Base-by-base conservation (phyloP, 2,797 vertebrate species). In the Sebastes nivosus region DNA sequence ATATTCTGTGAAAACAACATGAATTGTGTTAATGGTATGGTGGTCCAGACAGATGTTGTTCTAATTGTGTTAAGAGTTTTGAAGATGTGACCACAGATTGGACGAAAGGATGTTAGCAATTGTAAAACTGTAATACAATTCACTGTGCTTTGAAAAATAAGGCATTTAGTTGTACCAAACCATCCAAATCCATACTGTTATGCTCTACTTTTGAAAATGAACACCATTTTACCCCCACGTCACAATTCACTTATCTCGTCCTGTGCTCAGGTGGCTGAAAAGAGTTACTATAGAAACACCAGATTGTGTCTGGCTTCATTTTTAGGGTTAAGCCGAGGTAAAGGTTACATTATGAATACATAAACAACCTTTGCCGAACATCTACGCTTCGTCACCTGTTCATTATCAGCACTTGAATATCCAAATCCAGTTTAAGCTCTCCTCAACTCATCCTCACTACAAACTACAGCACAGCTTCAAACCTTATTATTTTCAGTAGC, bases 261-360 rank as follows among this genome's bases (percentile, higher is more conserved):
- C n/a, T 36, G 1, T 8, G 8, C 55, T 38, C 30, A 18, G 24
- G 8, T 29, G 32, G 14, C 38, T 79, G 29, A 22, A 24, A 54
- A 67, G 25, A 67, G 42, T 78, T 42, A 75, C 52, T 54, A 74
- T 36, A 36, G 46, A 58, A 81, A 76, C 72, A 75, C 7, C 58
- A 64, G 20, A 34, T 24, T 29, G 59, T 38, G 52, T 59, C 18
- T 5, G 16, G 25, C 3, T 72, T 64, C 6, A 54, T 36, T 42
- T 71, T 42, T 6, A 14, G 18, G 30, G 7, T 59, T 54, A n/a
- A 2, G 3, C 14, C 30, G 8, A 73, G 12, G 4, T 72, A 55
- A 71, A 59, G 24, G 27, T 32, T 36, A 36, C 2, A 68, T 54
- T 59, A 57, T 18, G 22, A 67, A 71, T 25, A 38, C 57, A 77